Base-by-base conservation (phyloP, 2,113 vertebrate genomes). In the Cynocephalus volans region DNA sequence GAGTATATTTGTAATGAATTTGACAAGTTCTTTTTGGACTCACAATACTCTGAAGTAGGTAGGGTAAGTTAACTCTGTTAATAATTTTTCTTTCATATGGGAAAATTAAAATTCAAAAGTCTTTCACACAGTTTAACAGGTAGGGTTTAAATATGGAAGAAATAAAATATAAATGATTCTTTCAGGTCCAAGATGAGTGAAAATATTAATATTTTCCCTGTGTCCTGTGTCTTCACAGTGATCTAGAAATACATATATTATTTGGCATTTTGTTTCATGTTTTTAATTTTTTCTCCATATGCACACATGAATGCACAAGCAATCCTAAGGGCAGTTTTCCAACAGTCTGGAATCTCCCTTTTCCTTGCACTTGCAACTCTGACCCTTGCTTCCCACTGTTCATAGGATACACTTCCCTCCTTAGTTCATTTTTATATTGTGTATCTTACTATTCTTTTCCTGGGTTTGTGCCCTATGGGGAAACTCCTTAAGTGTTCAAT, bases 191-290 rank as follows among this genome's bases (percentile, higher is more conserved):
- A 81, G 21, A 23, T 7, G 18, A 80, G 8, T 9, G 18, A 67
- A 33, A 72, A 15, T 11, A 62, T 54, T 7, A 45, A 52, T 24
- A 69, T 0, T 41, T 41, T 3, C 45, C 0, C 33, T 45, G 1
- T 41, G 41, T 21, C 33, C 8, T 26, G 8, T 76, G 41, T 41
- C 41, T 3, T 4, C 41, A 41, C 41, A 41, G 41, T 41, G 41
- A 41, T 41, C 41, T 41, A 41, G 41, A 41, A 41, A 41, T 41
- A 4, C 41, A 4, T 41, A 41, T 41, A 41, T 41, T 41, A 41
- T 41, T 41, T 41, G 41, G 41, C 41, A 3, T 41, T 41, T 41
- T 41, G 41, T 41, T 41, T 41, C 4, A 41, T 41, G 41, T 41
- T 41, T 41, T 41, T 41, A 41, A 4, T 41, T 41, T 41, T 41